A percentile compares a stretch with the other conserved stretches of the same genome.
Evolutionary conservation across 2,888 invertebrate species (phyloP).

Genomic region (Anorthoa munda): DNA sequence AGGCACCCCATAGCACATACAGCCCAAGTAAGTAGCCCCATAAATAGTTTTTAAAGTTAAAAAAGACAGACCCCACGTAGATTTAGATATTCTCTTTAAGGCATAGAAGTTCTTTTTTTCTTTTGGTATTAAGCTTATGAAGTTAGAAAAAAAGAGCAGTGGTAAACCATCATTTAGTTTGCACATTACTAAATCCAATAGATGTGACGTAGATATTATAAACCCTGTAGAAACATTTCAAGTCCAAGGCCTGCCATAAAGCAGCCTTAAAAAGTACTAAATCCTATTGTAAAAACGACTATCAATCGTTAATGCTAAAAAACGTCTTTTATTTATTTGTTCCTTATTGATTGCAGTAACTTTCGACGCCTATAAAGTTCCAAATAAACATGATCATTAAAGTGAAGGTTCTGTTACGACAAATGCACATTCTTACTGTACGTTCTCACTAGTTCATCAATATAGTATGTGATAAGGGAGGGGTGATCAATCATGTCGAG

Average conservation of each 20-base stretch:
- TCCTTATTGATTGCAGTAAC: conserved; percentile 29
- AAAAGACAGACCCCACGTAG: no score
- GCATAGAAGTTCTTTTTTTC: no score
- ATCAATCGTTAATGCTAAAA: conserved; percentile 31
- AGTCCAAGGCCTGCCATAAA: conserved; percentile 42
- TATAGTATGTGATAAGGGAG: conserved; percentile 40
- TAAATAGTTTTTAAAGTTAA: no score
- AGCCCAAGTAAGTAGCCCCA: no score
- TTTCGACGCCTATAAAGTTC: conserved; percentile 42
- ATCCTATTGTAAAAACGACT: conserved; percentile 55
- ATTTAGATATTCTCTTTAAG: no score
- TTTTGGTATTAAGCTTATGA: no score
- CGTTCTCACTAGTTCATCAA: conserved; percentile 41
- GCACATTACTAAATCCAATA: background rate
- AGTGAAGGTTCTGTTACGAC: conserved; percentile 5
- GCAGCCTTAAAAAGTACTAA: conserved; percentile 52
- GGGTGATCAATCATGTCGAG: conserved; percentile 50
- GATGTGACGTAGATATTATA: background rate
- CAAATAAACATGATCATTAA: conserved; percentile 46
- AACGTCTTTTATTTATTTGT: conserved; percentile 42
- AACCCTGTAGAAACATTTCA: conserved; percentile 15
- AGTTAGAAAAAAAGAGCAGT: no score
- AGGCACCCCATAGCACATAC: no score
- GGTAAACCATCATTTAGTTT: background rate
- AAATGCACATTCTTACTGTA: conserved; percentile 20